Evolutionary conservation across 2,113 vertebrate species (phyloP).

Genomic region (Morone saxatilis): DNA sequence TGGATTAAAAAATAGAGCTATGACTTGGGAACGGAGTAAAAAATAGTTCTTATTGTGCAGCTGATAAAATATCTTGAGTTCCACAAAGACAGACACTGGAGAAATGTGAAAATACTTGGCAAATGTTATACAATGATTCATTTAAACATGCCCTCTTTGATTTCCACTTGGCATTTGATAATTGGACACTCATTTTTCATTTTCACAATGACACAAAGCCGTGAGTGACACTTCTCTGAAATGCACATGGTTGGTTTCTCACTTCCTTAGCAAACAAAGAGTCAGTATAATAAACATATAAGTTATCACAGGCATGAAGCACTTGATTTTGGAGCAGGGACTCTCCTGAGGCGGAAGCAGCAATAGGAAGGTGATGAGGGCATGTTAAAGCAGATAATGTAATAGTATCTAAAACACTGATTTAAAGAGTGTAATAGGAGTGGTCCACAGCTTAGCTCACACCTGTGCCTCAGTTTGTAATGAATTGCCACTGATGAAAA

Average conservation of each 20-base stretch:
- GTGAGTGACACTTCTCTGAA: neutral
- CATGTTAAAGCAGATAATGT: conserved; percentile 14
- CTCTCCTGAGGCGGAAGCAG: neutral
- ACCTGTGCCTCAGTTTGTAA: conserved; percentile 13
- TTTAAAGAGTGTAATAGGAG: conserved; percentile 3
- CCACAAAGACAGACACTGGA: neutral
- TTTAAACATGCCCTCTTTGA: conserved; percentile 6
- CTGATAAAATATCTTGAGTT: neutral
- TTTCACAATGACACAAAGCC: conserved; percentile 7
- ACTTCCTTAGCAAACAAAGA: neutral
- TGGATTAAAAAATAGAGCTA: neutral
- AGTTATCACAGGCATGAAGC: neutral
- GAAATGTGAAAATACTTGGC: neutral
- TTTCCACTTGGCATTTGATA: conserved; percentile 46
- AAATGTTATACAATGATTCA: neutral
- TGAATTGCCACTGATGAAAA: neutral
- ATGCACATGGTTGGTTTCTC: neutral
- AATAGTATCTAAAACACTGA: conserved; percentile 1
- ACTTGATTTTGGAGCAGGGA: neutral
- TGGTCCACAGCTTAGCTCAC: neutral
- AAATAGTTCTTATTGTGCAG: neutral
- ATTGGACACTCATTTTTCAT: conserved; percentile 10
- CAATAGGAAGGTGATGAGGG: neutral
- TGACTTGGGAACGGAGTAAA: neutral
- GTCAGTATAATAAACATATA: neutral